Percentiles rank a stretch among this genome's conserved stretches.
Evolutionary conservation across 2,113 vertebrate genomes (phyloP).

Genomic region (Fregetta grallaria): DNA sequence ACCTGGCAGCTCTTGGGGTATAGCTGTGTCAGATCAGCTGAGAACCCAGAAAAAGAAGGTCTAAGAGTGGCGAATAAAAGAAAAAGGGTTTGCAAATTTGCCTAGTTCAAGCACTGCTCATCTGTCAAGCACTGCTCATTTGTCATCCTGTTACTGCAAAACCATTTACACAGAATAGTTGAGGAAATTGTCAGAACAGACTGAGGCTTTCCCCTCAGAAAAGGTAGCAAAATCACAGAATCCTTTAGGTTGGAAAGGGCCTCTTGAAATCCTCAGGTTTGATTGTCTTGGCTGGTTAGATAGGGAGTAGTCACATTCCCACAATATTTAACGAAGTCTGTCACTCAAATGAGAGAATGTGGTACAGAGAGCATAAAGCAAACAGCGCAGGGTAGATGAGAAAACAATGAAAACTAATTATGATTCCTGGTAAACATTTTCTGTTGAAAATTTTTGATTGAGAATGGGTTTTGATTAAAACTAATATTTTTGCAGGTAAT

Average conservation of each 20-base stretch:
- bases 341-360: neutral
- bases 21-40: neutral
- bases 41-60: neutral
- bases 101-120: neutral
- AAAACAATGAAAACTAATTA: neutral
- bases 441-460: neutral
- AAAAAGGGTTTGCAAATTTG: neutral
- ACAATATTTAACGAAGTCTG: neutral
- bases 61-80: neutral
- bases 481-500: neutral
- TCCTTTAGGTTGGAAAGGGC: neutral
- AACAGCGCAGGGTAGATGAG: neutral
- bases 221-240: neutral
- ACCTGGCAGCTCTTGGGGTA: neutral
- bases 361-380: neutral
- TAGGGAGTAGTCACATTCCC: neutral
- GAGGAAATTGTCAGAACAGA: neutral
- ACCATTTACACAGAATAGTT: neutral
- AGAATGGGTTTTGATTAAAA: constrained; percentile 17
- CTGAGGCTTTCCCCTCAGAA: neutral
- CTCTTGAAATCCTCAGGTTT: neutral
- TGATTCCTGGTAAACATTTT: neutral
- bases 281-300: neutral
- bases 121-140: neutral
- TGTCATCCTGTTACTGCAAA: neutral